phyloP scores from a whole-genome alignment of 2,797 vertebrate species.

The Pangasius larnaudii region DNA sequence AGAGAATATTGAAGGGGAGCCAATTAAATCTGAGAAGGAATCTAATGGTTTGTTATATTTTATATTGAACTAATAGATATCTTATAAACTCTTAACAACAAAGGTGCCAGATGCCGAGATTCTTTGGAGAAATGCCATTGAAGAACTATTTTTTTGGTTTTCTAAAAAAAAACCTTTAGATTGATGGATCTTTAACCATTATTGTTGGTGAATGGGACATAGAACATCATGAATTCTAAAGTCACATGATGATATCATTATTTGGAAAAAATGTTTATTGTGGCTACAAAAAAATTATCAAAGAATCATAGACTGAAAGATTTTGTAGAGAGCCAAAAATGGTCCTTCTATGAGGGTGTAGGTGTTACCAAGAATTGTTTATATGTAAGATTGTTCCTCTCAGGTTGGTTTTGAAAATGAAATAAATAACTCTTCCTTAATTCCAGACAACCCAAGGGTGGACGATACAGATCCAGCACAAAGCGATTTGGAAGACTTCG shows the following conservation, averaged over 20 bases:
- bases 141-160: not conserved
- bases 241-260: not conserved
- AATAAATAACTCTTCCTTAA: not conserved
- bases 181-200: not conserved
- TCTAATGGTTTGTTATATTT: constrained; percentile 79
- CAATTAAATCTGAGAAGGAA: constrained; percentile 83
- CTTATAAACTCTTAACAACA: not conserved
- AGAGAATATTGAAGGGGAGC: constrained; percentile 85
- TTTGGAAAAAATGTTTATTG: not conserved
- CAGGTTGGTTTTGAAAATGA: not conserved
- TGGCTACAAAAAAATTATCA: not conserved
- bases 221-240: not conserved
- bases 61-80: not conserved
- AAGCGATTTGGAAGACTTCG: constrained; percentile 92
- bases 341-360: not conserved
- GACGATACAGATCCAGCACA: constrained; percentile 82
- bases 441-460: constrained; percentile 75
- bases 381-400: not conserved
- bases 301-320: not conserved
- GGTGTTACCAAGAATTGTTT: not conserved
- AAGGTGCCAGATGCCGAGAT: not conserved
- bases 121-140: not conserved
- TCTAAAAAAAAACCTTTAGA: not conserved
- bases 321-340: not conserved
- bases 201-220: not conserved